Base-by-base conservation (phyloP, 2,888 invertebrate species). In the Venusia cambrica region DNA sequence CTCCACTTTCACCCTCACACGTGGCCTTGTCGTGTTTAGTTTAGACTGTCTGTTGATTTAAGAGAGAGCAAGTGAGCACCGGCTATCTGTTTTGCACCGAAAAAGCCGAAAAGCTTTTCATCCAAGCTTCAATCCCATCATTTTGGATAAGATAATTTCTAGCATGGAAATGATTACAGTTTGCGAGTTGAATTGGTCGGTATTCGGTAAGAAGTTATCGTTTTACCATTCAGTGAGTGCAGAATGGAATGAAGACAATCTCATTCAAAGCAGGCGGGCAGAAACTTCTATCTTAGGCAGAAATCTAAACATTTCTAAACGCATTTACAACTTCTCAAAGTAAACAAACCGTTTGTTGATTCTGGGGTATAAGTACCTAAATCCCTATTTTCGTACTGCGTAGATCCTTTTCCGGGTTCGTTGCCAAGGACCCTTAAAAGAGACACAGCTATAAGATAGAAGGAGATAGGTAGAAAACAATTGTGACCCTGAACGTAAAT, bases 401-500 rank as follows among this genome's bases (percentile, higher is more conserved):
- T 41, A 44, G 43, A 45, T 38, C 43, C 44, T 44, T 31, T 41
- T 63, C 64, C 59, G 56, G 62, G 52, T 54, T 51, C 46, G 48
- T 54, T 56, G 59, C 54, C 62, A 72, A 65, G 63, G 68, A 52
- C 60, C 40, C 4, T 16, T 4, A 48, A 65, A 6, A 51, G 50
- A 33, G 70, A 70, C 25, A 36, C 4, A 15, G 31, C 2, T 37
- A 32, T 15, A 18, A 0, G 60, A 27, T 1, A 36, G 61, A 73
- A 37, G 38, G 57, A 48, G 70, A 67, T n/a, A 28, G 40, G 19
- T 34, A 37, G 58, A 62, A 71, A 75, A 77, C 71, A 77, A 57
- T 42, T 7, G 49, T 72, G 74, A 73, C 76, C 77, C 56, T 77
- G 77, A 75, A 70, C 56, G 67, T 59, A 58, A 55, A 52, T 65